phyloP scores from a whole-genome alignment of 2,797 vertebrate species.

The Mastacembelus armatus region DNA sequence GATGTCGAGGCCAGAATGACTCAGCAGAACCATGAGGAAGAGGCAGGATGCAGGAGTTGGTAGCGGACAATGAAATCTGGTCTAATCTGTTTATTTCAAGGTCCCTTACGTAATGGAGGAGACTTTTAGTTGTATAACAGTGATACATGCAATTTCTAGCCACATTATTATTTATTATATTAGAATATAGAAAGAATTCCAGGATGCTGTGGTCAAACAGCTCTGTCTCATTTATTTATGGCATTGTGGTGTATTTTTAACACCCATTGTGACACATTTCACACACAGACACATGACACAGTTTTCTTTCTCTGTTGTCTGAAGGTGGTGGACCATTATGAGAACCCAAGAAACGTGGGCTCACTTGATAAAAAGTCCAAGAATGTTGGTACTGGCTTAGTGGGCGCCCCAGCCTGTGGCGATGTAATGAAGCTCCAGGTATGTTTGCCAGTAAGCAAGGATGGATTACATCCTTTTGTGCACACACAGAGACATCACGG shows the following conservation, averaged over 20 bases:
- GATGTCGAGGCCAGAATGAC: conserved; percentile 65
- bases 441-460: conserved; percentile 10
- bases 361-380: conserved; percentile 91
- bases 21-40: conserved; percentile 55
- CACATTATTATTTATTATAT: neutral
- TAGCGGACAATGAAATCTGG: conserved; percentile 51
- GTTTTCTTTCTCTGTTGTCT: conserved; percentile 1
- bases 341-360: conserved; percentile 97
- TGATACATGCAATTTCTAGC: neutral
- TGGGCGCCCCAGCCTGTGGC: conserved; percentile 96
- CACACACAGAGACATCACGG: neutral
- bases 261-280: neutral
- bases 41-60: conserved; percentile 24
- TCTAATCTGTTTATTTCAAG: conserved; percentile 59
- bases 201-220: neutral
- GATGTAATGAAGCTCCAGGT: conserved; percentile 99
- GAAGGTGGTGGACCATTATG: conserved; percentile 97
- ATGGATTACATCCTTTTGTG: neutral
- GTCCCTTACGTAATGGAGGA: conserved; percentile 38
- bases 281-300: too few relatives aligned
- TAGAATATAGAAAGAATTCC: neutral
- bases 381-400: conserved; percentile 97
- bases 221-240: conserved; percentile 3
- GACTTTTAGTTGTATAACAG: conserved; percentile 34
- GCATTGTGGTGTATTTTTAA: neutral